Evolutionary conservation across 2,888 invertebrate genomes (phyloP), one percentile per base, ranked within the genome.

Genomic region (Phrixothrix hirtus): DNA sequence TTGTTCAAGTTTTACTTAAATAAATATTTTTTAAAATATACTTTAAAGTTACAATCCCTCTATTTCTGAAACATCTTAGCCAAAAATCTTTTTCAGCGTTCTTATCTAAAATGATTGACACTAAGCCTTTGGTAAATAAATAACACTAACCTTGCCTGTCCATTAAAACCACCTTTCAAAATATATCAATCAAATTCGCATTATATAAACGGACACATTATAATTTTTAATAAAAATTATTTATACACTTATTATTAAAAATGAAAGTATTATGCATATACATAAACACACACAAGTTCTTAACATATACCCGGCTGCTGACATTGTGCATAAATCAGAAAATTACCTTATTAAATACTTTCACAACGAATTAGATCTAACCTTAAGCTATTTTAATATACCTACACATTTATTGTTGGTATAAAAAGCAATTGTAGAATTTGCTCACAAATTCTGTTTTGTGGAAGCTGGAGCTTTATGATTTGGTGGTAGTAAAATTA

Each of bases 401-500:
- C n/a, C n/a, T n/a, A 44, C 44, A 36, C 15, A 38, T 46, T 46
- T 46, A 46, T 46, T 27, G 36, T 2, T 11, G 31, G n/a, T 32
- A 34, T 39, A 39, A 47, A 47, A 34, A 31, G 39, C 26, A 31
- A 31, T 34, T 11, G 10, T 9, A 31, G 16, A 34, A 13, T 32
- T 35, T 41, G 34, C 42, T 39, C 41, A 16, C 48, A 42, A 42
- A 29, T 35, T 41, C 27, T 21, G 29, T 47, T 45, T 47, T 47
- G 51, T 39, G 47, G 32, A 45, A 44, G 27, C 29, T 38, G 31
- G 31, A 37, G 31, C 49, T 45, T 55, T 45, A 49, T 37, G 49
- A 31, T 55, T 55, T 55, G 35, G 31, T 42, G 46, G 48, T 48
- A 45, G 37, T 46, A 46, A 55, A 55, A 29, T 46, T 50, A 49